A percentile compares a stretch with the other conserved stretches of the same genome.
Evolutionary conservation across 2,113 vertebrate genomes (phyloP).

Genomic region (Brachyistius frenatus): DNA sequence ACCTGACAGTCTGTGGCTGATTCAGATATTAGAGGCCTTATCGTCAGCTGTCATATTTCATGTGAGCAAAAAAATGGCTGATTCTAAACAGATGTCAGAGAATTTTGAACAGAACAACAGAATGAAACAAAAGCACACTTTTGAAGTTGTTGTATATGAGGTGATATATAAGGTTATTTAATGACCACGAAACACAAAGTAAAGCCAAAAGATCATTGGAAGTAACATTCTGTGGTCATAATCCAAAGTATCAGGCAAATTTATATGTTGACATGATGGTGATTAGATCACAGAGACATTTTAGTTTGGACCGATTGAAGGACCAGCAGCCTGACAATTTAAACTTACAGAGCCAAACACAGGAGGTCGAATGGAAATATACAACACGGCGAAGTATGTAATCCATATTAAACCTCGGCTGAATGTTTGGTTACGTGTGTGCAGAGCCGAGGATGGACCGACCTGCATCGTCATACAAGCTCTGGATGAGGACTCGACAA

Average conservation of each 20-base stretch:
- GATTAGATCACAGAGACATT: no score
- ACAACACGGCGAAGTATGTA: not conserved
- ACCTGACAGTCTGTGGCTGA: not conserved
- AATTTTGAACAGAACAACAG: not conserved
- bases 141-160: not conserved
- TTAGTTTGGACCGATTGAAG: no score
- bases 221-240: not conserved
- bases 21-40: slow-evolving; percentile 6
- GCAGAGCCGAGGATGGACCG: slow-evolving; percentile 86
- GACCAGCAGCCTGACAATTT: no score
- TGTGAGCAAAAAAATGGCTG: not conserved
- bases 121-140: not conserved
- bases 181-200: no score
- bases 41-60: not conserved
- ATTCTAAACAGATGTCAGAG: not conserved
- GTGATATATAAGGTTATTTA: not conserved
- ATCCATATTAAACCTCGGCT: not conserved
- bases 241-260: not conserved
- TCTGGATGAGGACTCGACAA: slow-evolving; percentile 23
- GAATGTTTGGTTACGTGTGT: not conserved
- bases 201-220: not conserved
- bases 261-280: no score
- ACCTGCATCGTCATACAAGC: slow-evolving; percentile 86
- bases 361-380: not conserved
- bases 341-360: not conserved